phyloP scores from a whole-genome alignment of 2,797 vertebrate species.

The Aplochiton taeniatus region DNA sequence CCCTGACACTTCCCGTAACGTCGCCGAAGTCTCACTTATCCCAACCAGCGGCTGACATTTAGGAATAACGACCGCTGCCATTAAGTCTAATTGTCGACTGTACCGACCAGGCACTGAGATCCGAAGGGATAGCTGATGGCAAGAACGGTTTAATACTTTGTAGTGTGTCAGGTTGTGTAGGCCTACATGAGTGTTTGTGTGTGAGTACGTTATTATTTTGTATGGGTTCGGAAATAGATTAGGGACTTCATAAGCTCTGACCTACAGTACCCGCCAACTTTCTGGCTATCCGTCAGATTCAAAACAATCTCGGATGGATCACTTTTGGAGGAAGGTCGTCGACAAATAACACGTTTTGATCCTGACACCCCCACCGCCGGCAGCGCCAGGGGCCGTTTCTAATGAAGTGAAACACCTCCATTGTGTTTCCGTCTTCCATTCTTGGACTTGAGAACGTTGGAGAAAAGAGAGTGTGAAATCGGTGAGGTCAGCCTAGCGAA shows the following conservation, averaged over 20 bases:
- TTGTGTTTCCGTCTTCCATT: slow-evolving; percentile 20
- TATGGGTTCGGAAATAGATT: too few relatives aligned
- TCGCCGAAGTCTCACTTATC: slow-evolving; percentile 49
- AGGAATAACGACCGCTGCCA: slow-evolving; percentile 48
- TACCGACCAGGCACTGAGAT: slow-evolving; percentile 28
- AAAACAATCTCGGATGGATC: not conserved
- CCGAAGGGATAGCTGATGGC: slow-evolving; percentile 8
- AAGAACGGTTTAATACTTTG: not conserved
- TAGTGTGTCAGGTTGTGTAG: slow-evolving; percentile 3
- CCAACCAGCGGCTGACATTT: slow-evolving; percentile 47
- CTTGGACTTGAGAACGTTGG: slow-evolving; percentile 9
- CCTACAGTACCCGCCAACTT: too few relatives aligned
- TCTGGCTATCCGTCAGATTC: too few relatives aligned
- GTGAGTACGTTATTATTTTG: slow-evolving; percentile 3
- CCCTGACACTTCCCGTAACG: slow-evolving; percentile 46
- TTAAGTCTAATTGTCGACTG: slow-evolving; percentile 72
- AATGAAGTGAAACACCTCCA: slow-evolving; percentile 46
- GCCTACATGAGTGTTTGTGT: not conserved
- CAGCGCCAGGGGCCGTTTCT: slow-evolving; percentile 9
- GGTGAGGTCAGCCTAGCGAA: slow-evolving; percentile 25
- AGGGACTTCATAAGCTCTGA: too few relatives aligned
- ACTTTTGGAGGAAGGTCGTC: not conserved
- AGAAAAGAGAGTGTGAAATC: slow-evolving; percentile 45
- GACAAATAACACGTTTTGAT: too few relatives aligned
- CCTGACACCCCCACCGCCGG: too few relatives aligned